phyloP scores from a whole-genome alignment of 2,797 vertebrate genomes.

The Graptemys geographica region DNA sequence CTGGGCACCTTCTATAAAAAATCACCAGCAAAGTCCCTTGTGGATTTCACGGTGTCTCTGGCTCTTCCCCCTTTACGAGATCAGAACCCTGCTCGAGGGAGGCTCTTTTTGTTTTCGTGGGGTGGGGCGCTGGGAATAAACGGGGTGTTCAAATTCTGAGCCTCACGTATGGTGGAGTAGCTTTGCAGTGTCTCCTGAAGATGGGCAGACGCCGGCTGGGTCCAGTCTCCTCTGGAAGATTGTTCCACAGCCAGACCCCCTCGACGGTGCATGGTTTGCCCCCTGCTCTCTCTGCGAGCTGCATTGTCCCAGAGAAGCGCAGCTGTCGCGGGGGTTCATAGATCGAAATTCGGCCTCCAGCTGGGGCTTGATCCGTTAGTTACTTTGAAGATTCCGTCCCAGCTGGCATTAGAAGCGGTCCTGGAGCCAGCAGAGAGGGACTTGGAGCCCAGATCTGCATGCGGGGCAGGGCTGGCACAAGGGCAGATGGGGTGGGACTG shows the following conservation, averaged over 20 bases:
- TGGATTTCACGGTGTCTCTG: neutral
- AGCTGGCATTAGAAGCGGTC: neutral
- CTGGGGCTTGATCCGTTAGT: neutral
- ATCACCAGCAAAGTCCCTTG: neutral
- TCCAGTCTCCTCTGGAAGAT: neutral
- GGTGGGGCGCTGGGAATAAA: neutral
- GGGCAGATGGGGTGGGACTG: too few species aligned
- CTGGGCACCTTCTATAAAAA: neutral
- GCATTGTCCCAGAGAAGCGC: neutral
- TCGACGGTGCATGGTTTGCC: too few species aligned
- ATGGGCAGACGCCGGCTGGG: neutral
- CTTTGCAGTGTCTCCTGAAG: neutral
- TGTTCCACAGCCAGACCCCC: neutral
- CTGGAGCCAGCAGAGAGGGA: fast-evolving
- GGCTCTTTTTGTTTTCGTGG: too few species aligned
- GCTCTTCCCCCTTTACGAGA: neutral
- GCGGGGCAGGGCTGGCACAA: neutral
- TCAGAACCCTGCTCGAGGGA: neutral
- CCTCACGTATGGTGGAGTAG: neutral
- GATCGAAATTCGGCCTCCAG: neutral
- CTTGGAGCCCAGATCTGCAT: neutral
- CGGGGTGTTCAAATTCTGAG: neutral
- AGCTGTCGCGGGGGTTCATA: neutral
- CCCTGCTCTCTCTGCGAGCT: neutral
- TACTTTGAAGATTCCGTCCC: neutral